Conservation (phyloP, 2,888 invertebrate genomes). For the Cryptocheilus praepositus region DNA sequence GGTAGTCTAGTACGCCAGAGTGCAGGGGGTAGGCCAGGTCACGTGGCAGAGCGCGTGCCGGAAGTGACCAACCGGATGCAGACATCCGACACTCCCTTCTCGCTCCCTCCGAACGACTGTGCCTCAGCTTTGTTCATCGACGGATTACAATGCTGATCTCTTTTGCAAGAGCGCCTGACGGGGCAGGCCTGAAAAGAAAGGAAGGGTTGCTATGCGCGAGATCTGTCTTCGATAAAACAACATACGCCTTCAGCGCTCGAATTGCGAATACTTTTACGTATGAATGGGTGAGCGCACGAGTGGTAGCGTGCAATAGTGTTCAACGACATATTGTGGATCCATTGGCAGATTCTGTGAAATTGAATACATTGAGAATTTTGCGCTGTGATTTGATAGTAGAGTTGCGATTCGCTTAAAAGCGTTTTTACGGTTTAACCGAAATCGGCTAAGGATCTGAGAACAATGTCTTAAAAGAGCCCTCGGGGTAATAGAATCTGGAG, state of each 20-base stretch:
- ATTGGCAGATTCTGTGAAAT: no score
- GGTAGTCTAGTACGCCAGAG: constrained; percentile 32
- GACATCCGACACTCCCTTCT: constrained; percentile 68
- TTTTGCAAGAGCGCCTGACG: constrained; percentile 34
- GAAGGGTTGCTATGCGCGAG: constrained; percentile 48
- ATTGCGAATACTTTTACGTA: background rate
- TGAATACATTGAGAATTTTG: no score
- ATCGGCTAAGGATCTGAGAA: no score
- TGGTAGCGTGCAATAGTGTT: no score
- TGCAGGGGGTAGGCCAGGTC: constrained; percentile 57
- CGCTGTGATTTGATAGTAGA: no score
- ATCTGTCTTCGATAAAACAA: constrained; percentile 47
- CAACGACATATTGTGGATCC: no score
- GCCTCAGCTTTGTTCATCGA: constrained; percentile 60
- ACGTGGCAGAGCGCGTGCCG: constrained; percentile 74
- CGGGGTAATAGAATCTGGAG: background rate
- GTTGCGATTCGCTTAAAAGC: no score
- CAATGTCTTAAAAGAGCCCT: no score
- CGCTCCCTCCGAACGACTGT: constrained; percentile 43
- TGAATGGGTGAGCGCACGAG: background rate
- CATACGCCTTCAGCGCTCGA: constrained; percentile 32
- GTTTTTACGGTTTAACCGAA: no score
- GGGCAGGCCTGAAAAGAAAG: constrained; percentile 38
- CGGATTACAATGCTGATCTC: constrained; percentile 61
- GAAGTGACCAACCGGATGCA: constrained; percentile 75